Evolutionary conservation across 2,888 invertebrate genomes (phyloP), one percentile per base, ranked within the genome.

Genomic region (Brenthis ino): DNA sequence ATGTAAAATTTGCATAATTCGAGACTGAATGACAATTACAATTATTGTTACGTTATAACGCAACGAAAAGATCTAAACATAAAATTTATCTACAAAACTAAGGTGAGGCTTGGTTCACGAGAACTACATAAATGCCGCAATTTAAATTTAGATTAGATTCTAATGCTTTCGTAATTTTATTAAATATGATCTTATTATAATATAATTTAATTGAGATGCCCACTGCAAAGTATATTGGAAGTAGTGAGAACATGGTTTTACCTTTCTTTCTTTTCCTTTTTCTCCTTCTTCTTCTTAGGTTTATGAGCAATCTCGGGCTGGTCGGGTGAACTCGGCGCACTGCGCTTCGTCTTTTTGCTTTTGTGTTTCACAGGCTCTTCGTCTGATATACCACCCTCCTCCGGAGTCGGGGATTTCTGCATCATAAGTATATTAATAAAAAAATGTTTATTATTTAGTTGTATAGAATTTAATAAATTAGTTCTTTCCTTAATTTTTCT

Each of bases 211-310:
- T 43, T 11, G 11, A 43, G 37, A 43, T 43, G 37, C 11, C 11
- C 11, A 43, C 37, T 43, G 37, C 2, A 43, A 11, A 11, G 3
- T 8, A 8, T 43, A 43, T 43, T 43, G 37, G 37, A 8, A 43
- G 11, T 11, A 43, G 11, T 8, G 11, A 43, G 11, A 8, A 8
- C 37, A 43, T 43, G 1, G 14, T 14, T 20, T 54, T 37, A 63
- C 63, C 63, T 33, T 43, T 91, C 91, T 75, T 91, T 92, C 79
- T 93, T 93, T 13, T 93, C 90, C 73, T 90, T 89, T 74, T 91
- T 93, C 53, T 93, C 93, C 78, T 92, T 93, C 84, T 92, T 93
- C 82, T 92, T 93, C 82, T 93, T 93, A 68, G 90, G 89, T 69
- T 89, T 89, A 82, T 91, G 87, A 3, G 83, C 48, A 60, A 74